Evolutionary conservation across 2,888 invertebrate species (phyloP), one percentile per base, ranked within the genome.

Genomic region (Formica aserva): DNA sequence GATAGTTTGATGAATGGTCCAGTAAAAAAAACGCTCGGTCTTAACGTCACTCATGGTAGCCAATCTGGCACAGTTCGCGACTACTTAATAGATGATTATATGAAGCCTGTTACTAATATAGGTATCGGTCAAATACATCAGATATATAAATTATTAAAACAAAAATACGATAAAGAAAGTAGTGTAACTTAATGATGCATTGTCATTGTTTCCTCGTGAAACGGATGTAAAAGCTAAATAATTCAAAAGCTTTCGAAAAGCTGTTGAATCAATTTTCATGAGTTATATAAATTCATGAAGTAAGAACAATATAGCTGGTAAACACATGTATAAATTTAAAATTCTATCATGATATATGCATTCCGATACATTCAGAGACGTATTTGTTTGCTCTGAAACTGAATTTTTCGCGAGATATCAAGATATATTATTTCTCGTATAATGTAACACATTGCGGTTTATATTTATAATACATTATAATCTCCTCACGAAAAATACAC

Each of bases 31-130:
- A 97, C 97, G 65, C 95, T 98, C 0, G 94, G 95, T 1, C 96
- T 98, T 72, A 65, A 85, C 1, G 81, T 76, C 0, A 72, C 95
- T 98, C 98, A 98, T 97, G 97, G 97, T 75, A 95, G 95, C 0
- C 96, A 96, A 91, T 96, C 96, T 9, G 83, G 90, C 6, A 67
- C 85, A 0, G 97, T 98, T 0, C 98, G 97, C 92, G 88, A 93
- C 35, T 93, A 94, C 41, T 95, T 97, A 55, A 90, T 92, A 13
- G 96, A 90, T 6, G 98, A 98, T 93, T 98, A 98, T 92, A 98
- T 98, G 98, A 97, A 97, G 93, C 98, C 98, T 0, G 98, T 97
- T 35, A 96, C 96, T 3, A 95, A 96, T 82, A 95, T 96, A 93
- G 97, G 97, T 97, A 94, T 18, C 26, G 0, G n/a, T 29, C 15